These are phyloP conservation scores for Pygoscelis antarcticus DNA, from an alignment of 2,113 vertebrate genomes.

Conservation along the genomic window DNA sequence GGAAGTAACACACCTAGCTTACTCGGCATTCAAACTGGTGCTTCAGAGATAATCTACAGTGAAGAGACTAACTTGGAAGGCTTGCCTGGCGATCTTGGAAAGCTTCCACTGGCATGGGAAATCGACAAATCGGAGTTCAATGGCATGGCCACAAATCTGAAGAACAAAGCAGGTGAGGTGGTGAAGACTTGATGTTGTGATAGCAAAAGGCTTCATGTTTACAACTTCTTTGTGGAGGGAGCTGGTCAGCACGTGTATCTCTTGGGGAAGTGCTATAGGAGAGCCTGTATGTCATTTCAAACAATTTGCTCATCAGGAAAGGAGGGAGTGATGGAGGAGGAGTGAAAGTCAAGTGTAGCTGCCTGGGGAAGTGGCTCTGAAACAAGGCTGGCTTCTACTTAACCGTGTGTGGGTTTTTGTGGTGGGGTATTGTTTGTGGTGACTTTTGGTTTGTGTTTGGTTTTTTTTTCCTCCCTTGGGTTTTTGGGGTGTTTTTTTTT, in stretches of 20 bases:
- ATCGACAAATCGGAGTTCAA: conserved; percentile 95
- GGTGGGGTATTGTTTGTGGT: background rate
- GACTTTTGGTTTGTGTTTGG: background rate
- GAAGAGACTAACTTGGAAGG: conserved; percentile 84
- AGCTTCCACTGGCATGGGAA: conserved; percentile 93
- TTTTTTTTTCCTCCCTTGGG: background rate
- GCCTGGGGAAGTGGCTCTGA: background rate
- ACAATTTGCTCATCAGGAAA: fast-evolving
- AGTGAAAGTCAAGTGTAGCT: background rate
- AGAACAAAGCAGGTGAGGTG: conserved; percentile 85
- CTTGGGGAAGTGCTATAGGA: fast-evolving
- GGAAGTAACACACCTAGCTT: conserved; percentile 75
- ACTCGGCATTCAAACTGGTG: conserved; percentile 65
- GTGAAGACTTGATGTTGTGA: background rate
- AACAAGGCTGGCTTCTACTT: background rate
- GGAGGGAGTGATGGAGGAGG: background rate
- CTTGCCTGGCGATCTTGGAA: conserved; percentile 76
- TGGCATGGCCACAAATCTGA: conserved; percentile 78
- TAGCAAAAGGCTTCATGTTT: background rate
- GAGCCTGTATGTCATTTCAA: background rate
- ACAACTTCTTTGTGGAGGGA: background rate
- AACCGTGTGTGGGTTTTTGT: background rate
- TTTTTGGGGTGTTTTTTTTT: background rate
- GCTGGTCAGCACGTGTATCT: fast-evolving
- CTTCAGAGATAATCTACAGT: conserved; percentile 74